Conservation (phyloP, 2,888 invertebrate genomes). For the Cheilosia vernalis region DNA sequence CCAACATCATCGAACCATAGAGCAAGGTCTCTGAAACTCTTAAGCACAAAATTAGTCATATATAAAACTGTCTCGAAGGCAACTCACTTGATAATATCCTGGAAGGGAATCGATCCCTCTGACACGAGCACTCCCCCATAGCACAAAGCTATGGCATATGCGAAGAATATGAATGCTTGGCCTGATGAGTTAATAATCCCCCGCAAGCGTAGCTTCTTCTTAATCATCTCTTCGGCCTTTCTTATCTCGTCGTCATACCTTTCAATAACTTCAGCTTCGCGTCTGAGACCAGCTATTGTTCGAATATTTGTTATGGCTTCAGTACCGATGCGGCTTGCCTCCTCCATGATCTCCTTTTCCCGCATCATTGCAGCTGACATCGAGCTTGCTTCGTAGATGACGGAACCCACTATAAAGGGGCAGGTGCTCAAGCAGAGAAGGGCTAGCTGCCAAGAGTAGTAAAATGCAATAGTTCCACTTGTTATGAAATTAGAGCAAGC, state of each 20-base stretch:
- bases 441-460: constrained; percentile 89
- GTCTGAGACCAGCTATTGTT: constrained; percentile 88
- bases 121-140: constrained; percentile 90
- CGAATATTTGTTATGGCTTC: constrained; percentile 90
- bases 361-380: constrained; percentile 86
- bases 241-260: constrained; percentile 86
- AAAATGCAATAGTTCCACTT: constrained; percentile 86
- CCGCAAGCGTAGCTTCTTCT: constrained; percentile 86
- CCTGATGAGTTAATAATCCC: constrained; percentile 89
- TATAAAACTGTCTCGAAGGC: not conserved
- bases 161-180: constrained; percentile 89
- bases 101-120: constrained; percentile 86
- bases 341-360: constrained; percentile 87
- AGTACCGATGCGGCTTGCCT: constrained; percentile 88
- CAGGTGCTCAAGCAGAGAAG: constrained; percentile 87
- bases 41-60: constrained; percentile 33
- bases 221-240: constrained; percentile 84
- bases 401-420: constrained; percentile 88
- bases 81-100: constrained; percentile 88
- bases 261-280: constrained; percentile 86
- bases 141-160: constrained; percentile 88
- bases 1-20: constrained; percentile 92
- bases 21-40: constrained; percentile 91
- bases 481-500: constrained; percentile 87
- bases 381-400: constrained; percentile 87